phyloP scores from a whole-genome alignment of 2,888 invertebrate genomes.

The Tetanocera ferruginea region DNA sequence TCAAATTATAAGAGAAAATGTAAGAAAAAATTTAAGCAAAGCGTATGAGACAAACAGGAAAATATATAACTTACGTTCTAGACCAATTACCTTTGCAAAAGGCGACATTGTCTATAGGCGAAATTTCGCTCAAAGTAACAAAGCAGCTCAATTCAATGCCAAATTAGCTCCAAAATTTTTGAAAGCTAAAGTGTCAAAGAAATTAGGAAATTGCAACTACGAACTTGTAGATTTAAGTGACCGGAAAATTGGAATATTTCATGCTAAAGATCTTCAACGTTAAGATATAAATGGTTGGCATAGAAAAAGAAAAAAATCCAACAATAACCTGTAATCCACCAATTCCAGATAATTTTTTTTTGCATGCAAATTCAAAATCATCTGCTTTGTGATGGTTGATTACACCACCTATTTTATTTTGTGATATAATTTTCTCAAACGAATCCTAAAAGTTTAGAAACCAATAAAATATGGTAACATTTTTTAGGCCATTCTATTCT shows the following conservation, averaged over 20 bases:
- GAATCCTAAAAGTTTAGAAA: background rate
- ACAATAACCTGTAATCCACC: background rate
- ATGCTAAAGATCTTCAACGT: constrained; percentile 10
- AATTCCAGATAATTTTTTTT: background rate
- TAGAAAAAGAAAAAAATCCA: too few species aligned
- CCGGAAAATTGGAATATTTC: background rate
- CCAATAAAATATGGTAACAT: background rate
- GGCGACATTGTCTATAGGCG: constrained; percentile 23
- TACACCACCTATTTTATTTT: background rate
- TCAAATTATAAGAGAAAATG: background rate
- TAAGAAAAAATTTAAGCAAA: background rate
- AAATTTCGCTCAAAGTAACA: constrained; percentile 24
- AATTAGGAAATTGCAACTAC: background rate
- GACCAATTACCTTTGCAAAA: background rate
- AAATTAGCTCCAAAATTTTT: constrained; percentile 6
- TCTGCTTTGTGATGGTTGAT: background rate
- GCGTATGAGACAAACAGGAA: constrained; percentile 18
- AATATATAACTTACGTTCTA: constrained; percentile 19
- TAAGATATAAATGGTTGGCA: background rate
- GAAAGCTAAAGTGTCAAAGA: background rate
- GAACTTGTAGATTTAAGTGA: background rate
- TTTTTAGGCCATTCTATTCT: too few species aligned
- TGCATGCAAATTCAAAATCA: background rate
- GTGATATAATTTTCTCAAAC: background rate
- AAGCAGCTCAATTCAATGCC: constrained; percentile 6